Base-by-base conservation (phyloP, 2,888 invertebrate genomes). In the Neuroscelio doddi region DNA sequence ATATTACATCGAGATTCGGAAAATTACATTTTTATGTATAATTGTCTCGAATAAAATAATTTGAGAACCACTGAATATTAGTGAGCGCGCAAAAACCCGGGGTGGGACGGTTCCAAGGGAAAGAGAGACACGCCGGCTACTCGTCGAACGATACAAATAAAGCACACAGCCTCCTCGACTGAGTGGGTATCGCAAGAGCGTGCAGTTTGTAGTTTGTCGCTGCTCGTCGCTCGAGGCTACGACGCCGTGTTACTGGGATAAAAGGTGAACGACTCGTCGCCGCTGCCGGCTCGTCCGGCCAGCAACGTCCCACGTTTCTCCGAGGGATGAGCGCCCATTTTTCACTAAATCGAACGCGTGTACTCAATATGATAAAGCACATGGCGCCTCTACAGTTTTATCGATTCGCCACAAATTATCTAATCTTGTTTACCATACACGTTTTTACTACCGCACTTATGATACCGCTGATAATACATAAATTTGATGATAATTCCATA, bases 241-340 rank as follows among this genome's bases (percentile, higher is more conserved):
- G 78, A 80, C 80, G 83, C 80, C 78, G 82, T 83, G 82, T 83
- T 83, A 84, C 82, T 84, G 81, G 83, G 83, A 84, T 84, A 84
- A 84, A 83, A 84, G 83, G 83, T 84, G 83, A 84, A 84, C 78
- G 83, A 82, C 83, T 79, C 78, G 74, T 64, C 71, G 74, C 73
- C 73, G 74, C 75, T 71, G 74, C 72, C 74, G 73, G 75, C 72
- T 73, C 72, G 77, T 77, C 74, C 76, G 75, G 73, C 74, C 77
- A 68, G 72, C 79, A 77, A 79, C 77, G 78, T 77, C 79, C 74
- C 76, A 77, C 76, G 75, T 70, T 73, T 76, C 74, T 75, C 74
- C 75, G 75, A 78, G 77, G 75, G 80, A 77, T 78, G 75, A 62
- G 78, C 73, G 71, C 68, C 73, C 51, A 64, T 64, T 75, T 78